Conservation (phyloP, 1,140 invertebrate species). For the Fopius arisanus region DNA sequence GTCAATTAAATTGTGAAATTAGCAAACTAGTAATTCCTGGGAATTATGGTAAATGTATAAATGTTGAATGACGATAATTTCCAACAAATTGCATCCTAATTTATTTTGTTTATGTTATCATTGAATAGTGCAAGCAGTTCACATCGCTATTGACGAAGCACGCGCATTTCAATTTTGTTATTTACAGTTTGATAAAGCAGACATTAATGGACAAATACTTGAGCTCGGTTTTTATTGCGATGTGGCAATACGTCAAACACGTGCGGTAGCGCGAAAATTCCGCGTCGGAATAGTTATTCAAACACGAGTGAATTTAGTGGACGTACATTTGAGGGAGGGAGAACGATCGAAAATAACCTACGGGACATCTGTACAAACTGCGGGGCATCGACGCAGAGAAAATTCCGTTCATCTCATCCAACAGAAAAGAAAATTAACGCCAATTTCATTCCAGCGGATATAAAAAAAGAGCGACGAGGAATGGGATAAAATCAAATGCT, state of each 20-base stretch:
- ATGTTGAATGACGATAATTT: too few species aligned
- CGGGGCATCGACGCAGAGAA: neutral
- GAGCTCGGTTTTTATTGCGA: neutral
- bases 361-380: slow-evolving; percentile 7
- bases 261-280: neutral
- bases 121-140: too few species aligned
- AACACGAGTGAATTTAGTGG: neutral
- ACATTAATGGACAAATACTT: neutral
- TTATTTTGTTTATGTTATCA: too few species aligned
- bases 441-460: neutral
- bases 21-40: too few species aligned
- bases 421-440: neutral
- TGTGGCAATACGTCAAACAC: neutral
- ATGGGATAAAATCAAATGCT: too few species aligned
- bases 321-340: neutral
- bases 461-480: too few species aligned
- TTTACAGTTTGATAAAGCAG: neutral
- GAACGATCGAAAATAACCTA: neutral
- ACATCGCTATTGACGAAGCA: too few species aligned
- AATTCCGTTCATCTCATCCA: neutral
- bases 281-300: neutral
- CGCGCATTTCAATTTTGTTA: neutral
- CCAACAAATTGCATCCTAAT: too few species aligned
- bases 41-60: too few species aligned
- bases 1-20: too few species aligned